Evolutionary conservation across 2,797 vertebrate genomes (phyloP).

Genomic region (Phrynocephalus forsythii): DNA sequence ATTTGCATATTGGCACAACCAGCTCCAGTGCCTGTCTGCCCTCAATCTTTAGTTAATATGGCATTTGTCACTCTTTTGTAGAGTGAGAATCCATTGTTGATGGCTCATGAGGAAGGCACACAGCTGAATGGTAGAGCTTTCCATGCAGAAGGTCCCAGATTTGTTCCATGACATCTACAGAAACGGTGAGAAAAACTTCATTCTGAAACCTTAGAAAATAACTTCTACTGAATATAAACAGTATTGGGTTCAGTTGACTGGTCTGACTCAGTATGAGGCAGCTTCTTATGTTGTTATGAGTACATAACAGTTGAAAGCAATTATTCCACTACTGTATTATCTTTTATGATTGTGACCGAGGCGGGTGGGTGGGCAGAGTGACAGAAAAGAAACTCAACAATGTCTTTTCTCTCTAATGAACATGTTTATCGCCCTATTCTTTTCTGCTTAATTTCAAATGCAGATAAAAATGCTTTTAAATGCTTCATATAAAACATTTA

Average conservation of each 20-base stretch:
- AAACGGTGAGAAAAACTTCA: neutral
- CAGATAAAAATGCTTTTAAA: neutral
- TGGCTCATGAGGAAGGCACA: neutral
- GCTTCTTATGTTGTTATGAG: neutral
- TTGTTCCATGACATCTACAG: neutral
- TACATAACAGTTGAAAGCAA: neutral
- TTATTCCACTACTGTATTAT: neutral
- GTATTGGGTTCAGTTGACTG: neutral
- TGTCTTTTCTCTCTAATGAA: neutral
- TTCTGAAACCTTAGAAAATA: neutral
- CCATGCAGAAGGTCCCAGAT: neutral
- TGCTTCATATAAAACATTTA: conserved; percentile 7
- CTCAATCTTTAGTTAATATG: no score
- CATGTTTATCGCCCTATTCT: neutral
- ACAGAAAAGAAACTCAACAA: neutral
- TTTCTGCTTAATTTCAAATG: conserved; percentile 14
- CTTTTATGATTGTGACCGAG: neutral
- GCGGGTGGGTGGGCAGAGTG: neutral
- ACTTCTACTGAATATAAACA: neutral
- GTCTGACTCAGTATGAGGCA: neutral
- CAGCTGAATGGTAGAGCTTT: neutral
- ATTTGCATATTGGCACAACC: no score
- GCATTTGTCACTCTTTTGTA: no score
- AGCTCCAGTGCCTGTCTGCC: no score
- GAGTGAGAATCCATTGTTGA: no score